Base-by-base conservation (phyloP, 2,113 vertebrate species). In the Rhea americana region DNA sequence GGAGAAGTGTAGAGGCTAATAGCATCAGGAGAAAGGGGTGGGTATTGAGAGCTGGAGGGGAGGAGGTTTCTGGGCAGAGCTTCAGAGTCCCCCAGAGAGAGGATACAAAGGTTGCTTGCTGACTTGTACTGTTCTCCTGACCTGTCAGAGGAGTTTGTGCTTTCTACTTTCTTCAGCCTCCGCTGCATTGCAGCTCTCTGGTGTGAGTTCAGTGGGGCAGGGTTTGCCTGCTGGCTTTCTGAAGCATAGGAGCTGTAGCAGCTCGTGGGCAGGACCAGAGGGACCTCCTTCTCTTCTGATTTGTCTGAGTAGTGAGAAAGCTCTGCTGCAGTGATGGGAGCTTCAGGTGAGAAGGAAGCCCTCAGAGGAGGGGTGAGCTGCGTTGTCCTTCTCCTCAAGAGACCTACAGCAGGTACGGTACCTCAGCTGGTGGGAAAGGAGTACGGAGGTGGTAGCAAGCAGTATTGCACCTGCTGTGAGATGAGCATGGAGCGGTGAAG, bases 381-480 rank as follows among this genome's bases (percentile, higher is more conserved):
- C 76, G 66, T 8, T 9, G 3, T 65, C 21, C 25, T 35, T 63
- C 19, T n/a, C 25, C 19, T 24, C 28, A 22, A 11, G 72, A n/a
- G 30, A 61, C n/a, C 1, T 6, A 3, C 41, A 70, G 81, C 41
- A 71, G 83, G 37, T 26, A 17, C 10, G 13, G 66, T 15, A 30
- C 13, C 7, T 14, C 32, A 53, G 11, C 12, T 39, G 30, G 30
- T 19, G 51, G 26, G 87, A 58, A 45, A 26, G 30, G 17, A 48
- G 22, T 55, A 43, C 15, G 61, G 28, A 56, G 53, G 7, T 35
- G 48, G 47, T 51, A 7, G 20, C 0, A 0, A 43, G n/a, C 32
- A 41, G 39, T 2, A 18, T 17, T 45, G 67, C 50, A 47, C 47
- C 55, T 87, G 51, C 91, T 47, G 47, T 13, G 76, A 39, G 68